Evolutionary conservation across 2,113 vertebrate genomes (phyloP).

Genomic region (Sinosuthora webbiana): DNA sequence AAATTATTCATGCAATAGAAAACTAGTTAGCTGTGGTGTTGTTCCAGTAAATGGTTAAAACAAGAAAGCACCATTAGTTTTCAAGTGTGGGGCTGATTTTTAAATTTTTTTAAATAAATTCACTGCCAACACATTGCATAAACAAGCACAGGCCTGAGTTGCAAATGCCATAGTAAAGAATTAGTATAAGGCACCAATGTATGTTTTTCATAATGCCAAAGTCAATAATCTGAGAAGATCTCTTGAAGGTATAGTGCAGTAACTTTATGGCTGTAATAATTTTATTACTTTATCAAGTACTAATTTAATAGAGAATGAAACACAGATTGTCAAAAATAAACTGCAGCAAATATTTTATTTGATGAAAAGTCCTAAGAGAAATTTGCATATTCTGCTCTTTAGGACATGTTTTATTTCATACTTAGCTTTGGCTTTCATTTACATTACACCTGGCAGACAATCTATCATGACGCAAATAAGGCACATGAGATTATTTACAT

Average conservation of each 20-base stretch:
- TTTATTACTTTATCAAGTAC: constrained; percentile 45
- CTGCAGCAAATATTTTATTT: constrained; percentile 30
- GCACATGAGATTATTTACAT: constrained; percentile 30
- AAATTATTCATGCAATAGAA: constrained; percentile 57
- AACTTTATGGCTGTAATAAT: constrained; percentile 1
- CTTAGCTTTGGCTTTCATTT: constrained; percentile 58
- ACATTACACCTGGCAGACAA: constrained; percentile 26
- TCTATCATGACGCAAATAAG: constrained; percentile 33
- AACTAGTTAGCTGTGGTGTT: neutral
- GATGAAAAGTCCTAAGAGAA: constrained; percentile 56
- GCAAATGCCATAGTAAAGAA: constrained; percentile 36
- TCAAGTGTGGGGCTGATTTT: neutral
- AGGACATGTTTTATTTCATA: constrained; percentile 50
- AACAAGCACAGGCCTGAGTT: neutral
- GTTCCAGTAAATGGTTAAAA: constrained; percentile 41
- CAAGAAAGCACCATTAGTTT: neutral
- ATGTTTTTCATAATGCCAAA: constrained; percentile 34
- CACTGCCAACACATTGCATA: neutral
- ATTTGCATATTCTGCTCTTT: constrained; percentile 56
- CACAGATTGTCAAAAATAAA: constrained; percentile 59
- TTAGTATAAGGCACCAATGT: neutral
- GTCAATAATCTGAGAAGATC: constrained; percentile 18
- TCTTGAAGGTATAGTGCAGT: constrained; percentile 10
- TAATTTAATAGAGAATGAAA: constrained; percentile 54
- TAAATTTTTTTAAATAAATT: neutral